These are phyloP conservation scores for Pseudorhombus dupliciocellatus DNA, from an alignment of 2,113 vertebrate species.

Conservation along the genomic window DNA sequence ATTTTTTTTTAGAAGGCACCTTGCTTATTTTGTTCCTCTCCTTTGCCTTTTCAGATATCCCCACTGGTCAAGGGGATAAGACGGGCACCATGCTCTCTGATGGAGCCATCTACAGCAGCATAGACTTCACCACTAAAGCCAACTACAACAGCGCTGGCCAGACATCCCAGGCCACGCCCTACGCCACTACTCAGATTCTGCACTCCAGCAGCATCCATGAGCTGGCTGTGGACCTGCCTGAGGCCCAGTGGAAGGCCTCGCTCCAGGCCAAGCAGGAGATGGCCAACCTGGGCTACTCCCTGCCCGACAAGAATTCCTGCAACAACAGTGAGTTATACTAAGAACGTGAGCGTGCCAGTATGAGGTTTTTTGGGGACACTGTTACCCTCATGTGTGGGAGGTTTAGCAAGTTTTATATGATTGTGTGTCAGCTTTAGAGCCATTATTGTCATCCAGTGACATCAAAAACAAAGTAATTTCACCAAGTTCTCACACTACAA, in stretches of 20 bases:
- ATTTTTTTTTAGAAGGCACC: not conserved
- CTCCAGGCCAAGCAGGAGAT: conserved; percentile 96
- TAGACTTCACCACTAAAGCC: conserved; percentile 97
- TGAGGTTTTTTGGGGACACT: not conserved
- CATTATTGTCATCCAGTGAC: conserved; percentile 16
- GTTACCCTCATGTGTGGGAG: conserved; percentile 10
- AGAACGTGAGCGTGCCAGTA: not conserved
- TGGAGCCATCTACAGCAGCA: conserved; percentile 99
- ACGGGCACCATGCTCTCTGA: conserved; percentile 97
- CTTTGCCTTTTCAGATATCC: conserved; percentile 82
- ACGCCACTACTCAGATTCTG: conserved; percentile 97
- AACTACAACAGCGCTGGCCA: conserved; percentile 95
- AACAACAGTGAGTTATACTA: conserved; percentile 90
- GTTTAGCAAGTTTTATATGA: conserved; percentile 4
- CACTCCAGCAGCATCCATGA: conserved; percentile 98
- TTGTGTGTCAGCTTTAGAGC: not conserved
- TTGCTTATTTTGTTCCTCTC: not conserved
- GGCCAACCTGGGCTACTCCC: conserved; percentile 93
- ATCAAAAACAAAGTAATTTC: conserved; percentile 14
- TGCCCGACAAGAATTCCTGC: conserved; percentile 96
- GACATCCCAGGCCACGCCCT: conserved; percentile 94
- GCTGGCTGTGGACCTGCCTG: conserved; percentile 95
- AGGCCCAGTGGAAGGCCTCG: conserved; percentile 95
- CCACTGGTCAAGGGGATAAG: conserved; percentile 92
- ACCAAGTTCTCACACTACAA: conserved; percentile 1